Base-by-base conservation (phyloP, 2,888 invertebrate species). In the Harpagoxenus sublaevis region DNA sequence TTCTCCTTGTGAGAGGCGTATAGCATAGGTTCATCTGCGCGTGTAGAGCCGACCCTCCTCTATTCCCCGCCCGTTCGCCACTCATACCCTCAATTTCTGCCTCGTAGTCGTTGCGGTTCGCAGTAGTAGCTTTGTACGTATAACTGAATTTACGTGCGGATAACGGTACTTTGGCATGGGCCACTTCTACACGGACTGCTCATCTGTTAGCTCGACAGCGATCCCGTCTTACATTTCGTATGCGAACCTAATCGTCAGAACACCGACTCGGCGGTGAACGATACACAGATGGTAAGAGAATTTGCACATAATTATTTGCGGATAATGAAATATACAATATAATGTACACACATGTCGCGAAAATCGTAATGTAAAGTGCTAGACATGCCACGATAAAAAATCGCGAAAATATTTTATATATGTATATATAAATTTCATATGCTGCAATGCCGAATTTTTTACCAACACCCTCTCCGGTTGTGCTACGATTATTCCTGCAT, bases 61-160 rank as follows among this genome's bases (percentile, higher is more conserved):
- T 35, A 39, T 83, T 83, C 42, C 66, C 77, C 82, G 45, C 84
- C 62, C 23, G 45, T 85, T 86, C 84, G 57, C 65, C 86, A 15
- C 78, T 70, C 66, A 84, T 85, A 84, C 79, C 84, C 86, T 78
- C 84, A 78, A 86, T 87, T 89, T 86, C 84, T 66, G 84, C 71
- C 87, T 87, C 87, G 92, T 86, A 91, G 91, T 91, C 85, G 86
- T 83, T 92, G 92, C 88, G 93, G 93, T 89, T 85, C 84, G 87
- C 89, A 84, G 87, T 87, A 86, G 90, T 89, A 92, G 92, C 94
- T 94, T 94, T 94, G 94, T 94, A 92, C 93, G 92, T 93, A 91
- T 93, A 94, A 94, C 93, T 94, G 93, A 91, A 94, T 93, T 94
- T 93, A 92, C 91, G 90, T 92, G 88, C 90, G 90, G 90, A 89